phyloP scores from a whole-genome alignment of 2,888 invertebrate genomes.

The Agapetus fuscipes region DNA sequence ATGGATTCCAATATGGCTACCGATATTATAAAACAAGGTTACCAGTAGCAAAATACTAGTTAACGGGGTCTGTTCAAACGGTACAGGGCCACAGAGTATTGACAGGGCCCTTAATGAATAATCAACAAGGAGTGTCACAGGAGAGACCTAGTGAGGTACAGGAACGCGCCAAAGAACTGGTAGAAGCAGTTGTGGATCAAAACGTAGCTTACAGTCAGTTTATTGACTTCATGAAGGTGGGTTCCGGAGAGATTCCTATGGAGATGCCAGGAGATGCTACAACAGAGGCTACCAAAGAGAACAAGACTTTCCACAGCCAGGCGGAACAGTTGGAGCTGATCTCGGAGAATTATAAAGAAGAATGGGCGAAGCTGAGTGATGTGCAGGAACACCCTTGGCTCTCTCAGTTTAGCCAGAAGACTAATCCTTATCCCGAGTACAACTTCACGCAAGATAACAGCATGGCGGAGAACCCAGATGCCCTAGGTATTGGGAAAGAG shows the following conservation, averaged over 20 bases:
- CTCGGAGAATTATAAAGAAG: conserved; percentile 57
- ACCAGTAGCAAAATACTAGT: too few species aligned
- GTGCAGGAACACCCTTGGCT: conserved; percentile 61
- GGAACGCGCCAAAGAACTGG: conserved; percentile 49
- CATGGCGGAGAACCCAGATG: conserved; percentile 64
- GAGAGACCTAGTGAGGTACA: conserved; percentile 39
- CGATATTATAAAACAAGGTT: too few species aligned
- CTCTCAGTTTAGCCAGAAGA: conserved; percentile 45
- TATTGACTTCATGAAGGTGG: conserved; percentile 75
- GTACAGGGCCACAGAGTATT: too few species aligned
- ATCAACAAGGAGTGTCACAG: too few species aligned
- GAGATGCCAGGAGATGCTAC: conserved; percentile 36
- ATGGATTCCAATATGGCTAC: too few species aligned
- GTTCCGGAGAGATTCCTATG: conserved; percentile 53
- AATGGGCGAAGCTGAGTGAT: conserved; percentile 70
- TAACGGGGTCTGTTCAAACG: too few species aligned
- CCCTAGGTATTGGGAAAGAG: conserved; percentile 77
- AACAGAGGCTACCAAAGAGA: conserved; percentile 28
- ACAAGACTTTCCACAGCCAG: conserved; percentile 31
- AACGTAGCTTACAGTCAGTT: conserved; percentile 70
- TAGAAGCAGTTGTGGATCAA: conserved; percentile 51
- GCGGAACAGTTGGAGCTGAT: conserved; percentile 41
- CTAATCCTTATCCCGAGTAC: conserved; percentile 55
- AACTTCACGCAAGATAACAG: conserved; percentile 78
- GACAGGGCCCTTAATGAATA: too few species aligned